Percentiles rank a stretch among this genome's conserved stretches.
These are phyloP conservation scores for Forbesichthys agassizii DNA, from an alignment of 2,113 vertebrate species.

Conservation along the genomic window DNA sequence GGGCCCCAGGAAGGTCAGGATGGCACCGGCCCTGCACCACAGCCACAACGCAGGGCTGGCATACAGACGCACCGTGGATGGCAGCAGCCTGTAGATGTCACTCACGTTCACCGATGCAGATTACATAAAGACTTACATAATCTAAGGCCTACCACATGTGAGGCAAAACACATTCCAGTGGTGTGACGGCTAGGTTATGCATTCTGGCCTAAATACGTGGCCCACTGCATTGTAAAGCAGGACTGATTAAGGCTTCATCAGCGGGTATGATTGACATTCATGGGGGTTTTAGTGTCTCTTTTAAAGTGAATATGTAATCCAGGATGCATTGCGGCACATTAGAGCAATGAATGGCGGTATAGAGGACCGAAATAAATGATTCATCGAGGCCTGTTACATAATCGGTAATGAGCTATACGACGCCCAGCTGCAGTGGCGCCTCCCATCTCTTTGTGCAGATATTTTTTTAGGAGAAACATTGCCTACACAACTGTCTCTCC, in stretches of 20 bases:
- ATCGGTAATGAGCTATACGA: conserved; percentile 14
- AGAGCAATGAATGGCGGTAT: conserved; percentile 16
- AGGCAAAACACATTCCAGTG: conserved; percentile 63
- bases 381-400: conserved; percentile 54
- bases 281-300: conserved; percentile 11
- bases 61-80: conserved; percentile 40
- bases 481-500: conserved; percentile 14
- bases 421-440: conserved; percentile 21
- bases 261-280: conserved; percentile 22
- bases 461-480: conserved; percentile 4
- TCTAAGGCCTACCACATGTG: conserved; percentile 73
- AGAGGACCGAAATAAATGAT: conserved; percentile 31
- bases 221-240: conserved; percentile 23
- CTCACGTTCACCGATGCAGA: conserved; percentile 69
- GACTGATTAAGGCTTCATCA: conserved; percentile 31
- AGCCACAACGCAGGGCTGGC: conserved; percentile 27
- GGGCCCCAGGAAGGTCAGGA: too few relatives aligned
- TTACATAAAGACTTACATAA: conserved; percentile 83
- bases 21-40: too few relatives aligned
- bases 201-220: conserved; percentile 57
- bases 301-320: neutral
- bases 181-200: conserved; percentile 54
- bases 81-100: conserved; percentile 59
- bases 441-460: conserved; percentile 27
- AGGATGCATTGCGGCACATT: neutral